Evolutionary conservation across 2,797 vertebrate genomes (phyloP), one percentile per base, ranked within the genome.

Genomic region (Acanthornis magna): DNA sequence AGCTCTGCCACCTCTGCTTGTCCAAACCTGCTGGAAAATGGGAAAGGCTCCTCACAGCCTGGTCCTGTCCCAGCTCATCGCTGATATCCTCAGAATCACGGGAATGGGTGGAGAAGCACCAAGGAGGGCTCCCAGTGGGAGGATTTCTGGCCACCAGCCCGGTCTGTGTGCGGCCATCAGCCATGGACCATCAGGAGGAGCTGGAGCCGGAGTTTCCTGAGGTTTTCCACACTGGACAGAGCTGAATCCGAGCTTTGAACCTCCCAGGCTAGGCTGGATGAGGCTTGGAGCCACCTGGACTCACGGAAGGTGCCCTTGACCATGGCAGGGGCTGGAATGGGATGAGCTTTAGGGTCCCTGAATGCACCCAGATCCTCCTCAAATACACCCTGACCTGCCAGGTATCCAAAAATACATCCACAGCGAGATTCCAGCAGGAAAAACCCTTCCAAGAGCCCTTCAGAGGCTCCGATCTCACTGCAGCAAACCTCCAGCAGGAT

Each of bases 31-130:
- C 10, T 45, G 27, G n/a, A 62, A 38, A 45, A 32, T 7, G 5
- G 34, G 27, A 54, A 29, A 66, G 29, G 29, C 38, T 62, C 60
- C 17, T 11, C n/a, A 14, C 42, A 25, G 67, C 25, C 13, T 3
- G 5, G 7, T 47, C 40, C 27, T 8, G 32, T 16, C 50, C 43
- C 60, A 48, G 63, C 38, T 79, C 9, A 0, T 13, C 29, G n/a
- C n/a, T 3, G 3, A 22, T 7, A 25, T 19, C 51, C 60, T 45
- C 2, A 5, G 32, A 13, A 14, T 4, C 2, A 6, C 2, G 14
- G 60, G 48, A 40, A 34, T 14, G 53, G 21, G 32, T 4, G 40
- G n/a, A 30, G 51, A 34, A 73, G 25, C 20, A 15, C 16, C 42
- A 25, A 30, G n/a, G 38, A 53, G 45, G 10, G 18, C 10, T 29